Conservation (phyloP, 2,113 vertebrate genomes). For the Paraplagusia blochii region DNA sequence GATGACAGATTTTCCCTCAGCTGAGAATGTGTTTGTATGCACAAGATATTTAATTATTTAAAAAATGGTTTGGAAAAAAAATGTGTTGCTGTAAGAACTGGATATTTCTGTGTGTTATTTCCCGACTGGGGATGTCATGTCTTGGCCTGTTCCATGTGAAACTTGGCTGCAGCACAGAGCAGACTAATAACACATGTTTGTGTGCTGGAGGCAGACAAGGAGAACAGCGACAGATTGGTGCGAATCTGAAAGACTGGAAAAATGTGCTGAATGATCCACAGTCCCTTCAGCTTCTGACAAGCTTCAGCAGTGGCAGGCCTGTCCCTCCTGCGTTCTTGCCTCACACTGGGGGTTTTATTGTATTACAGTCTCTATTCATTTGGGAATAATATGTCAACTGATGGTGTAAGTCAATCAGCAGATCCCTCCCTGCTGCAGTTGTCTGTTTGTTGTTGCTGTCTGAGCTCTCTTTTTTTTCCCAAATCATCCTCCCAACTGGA, state of each 20-base stretch:
- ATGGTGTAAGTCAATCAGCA: conserved; percentile 29
- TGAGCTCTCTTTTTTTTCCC: too few species aligned
- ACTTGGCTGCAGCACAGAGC: conserved; percentile 15
- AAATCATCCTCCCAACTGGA: conserved; percentile 25
- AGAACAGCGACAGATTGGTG: conserved; percentile 24
- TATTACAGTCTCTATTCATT: conserved; percentile 35
- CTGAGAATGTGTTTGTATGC: conserved; percentile 4
- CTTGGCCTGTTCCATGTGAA: conserved; percentile 48
- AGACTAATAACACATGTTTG: conserved; percentile 58
- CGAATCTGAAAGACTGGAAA: conserved; percentile 42
- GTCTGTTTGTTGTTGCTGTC: conserved; percentile 20
- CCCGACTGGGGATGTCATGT: conserved; percentile 19
- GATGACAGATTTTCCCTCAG: too few species aligned
- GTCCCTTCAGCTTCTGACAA: conserved; percentile 43
- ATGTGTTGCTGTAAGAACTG: conserved; percentile 18
- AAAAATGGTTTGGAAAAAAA: conserved; percentile 8
- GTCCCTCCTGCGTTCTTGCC: conserved; percentile 12
- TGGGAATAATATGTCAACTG: conserved; percentile 30
- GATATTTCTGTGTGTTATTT: conserved; percentile 14
- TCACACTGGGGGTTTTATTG: conserved; percentile 21
- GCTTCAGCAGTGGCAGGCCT: conserved; percentile 30
- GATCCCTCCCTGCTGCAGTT: conserved; percentile 12
- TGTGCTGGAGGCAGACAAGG: conserved; percentile 48
- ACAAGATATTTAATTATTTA: conserved; percentile 5
- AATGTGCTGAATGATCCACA: conserved; percentile 42